Evolutionary conservation across 92 coral and sea anemone species (phyloP).

Genomic region (Galaxea fascicularis): DNA sequence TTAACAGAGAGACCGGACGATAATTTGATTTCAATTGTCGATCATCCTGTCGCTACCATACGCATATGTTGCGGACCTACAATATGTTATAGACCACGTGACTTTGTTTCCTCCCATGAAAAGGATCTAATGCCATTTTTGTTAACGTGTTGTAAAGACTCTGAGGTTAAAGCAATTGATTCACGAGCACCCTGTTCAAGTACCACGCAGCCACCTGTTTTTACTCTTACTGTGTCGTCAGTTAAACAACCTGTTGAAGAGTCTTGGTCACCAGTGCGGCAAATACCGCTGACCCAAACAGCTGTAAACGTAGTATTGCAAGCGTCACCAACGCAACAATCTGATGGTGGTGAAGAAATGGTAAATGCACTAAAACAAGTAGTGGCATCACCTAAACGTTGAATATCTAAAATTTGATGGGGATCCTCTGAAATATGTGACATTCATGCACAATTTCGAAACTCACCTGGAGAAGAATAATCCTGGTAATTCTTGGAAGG

Average conservation of each 20-base stretch:
- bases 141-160: too few relatives aligned
- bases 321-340: conserved; percentile 12
- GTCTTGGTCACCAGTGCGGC: neutral
- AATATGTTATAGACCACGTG: too few relatives aligned
- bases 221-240: neutral
- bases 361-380: conserved; percentile 62
- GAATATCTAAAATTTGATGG: conserved; percentile 71
- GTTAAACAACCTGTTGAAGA: neutral
- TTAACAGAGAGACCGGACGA: too few relatives aligned
- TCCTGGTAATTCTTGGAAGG: conserved; percentile 24
- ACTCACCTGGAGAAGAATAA: conserved; percentile 61
- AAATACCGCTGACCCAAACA: neutral
- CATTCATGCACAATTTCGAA: conserved; percentile 70
- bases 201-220: too few relatives aligned
- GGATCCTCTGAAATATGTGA: conserved; percentile 56
- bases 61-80: too few relatives aligned
- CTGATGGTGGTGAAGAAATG: conserved; percentile 12
- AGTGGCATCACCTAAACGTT: conserved; percentile 57
- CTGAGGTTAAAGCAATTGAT: neutral
- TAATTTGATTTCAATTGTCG: too few relatives aligned
- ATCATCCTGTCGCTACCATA: too few relatives aligned
- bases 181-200: neutral
- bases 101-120: too few relatives aligned
- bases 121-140: too few relatives aligned
- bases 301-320: neutral